These are phyloP conservation scores for Pocillopora verrucosa DNA, from an alignment of 64 coral and sea anemone genomes.

Conservation along the genomic window DNA sequence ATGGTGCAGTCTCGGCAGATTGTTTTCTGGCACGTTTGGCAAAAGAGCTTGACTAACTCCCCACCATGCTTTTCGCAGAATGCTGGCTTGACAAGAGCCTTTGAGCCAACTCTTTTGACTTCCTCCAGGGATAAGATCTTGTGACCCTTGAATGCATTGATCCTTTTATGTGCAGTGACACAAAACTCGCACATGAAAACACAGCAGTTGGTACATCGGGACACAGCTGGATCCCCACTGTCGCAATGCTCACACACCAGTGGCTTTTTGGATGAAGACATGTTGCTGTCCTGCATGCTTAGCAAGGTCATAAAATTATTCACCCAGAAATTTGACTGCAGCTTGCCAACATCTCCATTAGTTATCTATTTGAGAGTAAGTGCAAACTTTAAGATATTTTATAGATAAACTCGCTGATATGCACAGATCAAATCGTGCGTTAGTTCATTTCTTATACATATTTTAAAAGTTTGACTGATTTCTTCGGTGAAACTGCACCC, in stretches of 20 bases:
- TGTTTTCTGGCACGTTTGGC: constrained; percentile 46
- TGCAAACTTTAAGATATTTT: not conserved
- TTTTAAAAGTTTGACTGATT: too few relatives aligned
- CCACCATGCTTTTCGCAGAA: constrained; percentile 42
- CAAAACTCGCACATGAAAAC: constrained; percentile 49
- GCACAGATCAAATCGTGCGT: too few relatives aligned
- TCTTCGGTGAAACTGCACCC: too few relatives aligned
- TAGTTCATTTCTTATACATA: too few relatives aligned
- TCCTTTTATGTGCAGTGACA: constrained; percentile 36
- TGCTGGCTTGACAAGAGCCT: constrained; percentile 6
- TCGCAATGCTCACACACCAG: constrained; percentile 1
- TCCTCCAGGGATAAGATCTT: constrained; percentile 48
- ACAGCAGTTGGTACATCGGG: not conserved
- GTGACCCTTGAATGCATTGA: constrained; percentile 8
- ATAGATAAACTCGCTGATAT: too few relatives aligned
- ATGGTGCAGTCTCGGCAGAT: constrained; percentile 75
- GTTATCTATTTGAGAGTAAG: not conserved
- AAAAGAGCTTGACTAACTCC: constrained; percentile 47
- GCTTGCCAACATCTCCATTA: constrained; percentile 22
- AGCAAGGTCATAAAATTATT: constrained; percentile 24
- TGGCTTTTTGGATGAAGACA: not conserved
- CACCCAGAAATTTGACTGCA: constrained; percentile 23
- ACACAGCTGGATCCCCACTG: constrained; percentile 1
- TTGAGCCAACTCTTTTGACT: constrained; percentile 30
- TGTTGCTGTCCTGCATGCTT: not conserved